phyloP scores from a whole-genome alignment of 2,113 vertebrate species.

The Amphilophus citrinellus region DNA sequence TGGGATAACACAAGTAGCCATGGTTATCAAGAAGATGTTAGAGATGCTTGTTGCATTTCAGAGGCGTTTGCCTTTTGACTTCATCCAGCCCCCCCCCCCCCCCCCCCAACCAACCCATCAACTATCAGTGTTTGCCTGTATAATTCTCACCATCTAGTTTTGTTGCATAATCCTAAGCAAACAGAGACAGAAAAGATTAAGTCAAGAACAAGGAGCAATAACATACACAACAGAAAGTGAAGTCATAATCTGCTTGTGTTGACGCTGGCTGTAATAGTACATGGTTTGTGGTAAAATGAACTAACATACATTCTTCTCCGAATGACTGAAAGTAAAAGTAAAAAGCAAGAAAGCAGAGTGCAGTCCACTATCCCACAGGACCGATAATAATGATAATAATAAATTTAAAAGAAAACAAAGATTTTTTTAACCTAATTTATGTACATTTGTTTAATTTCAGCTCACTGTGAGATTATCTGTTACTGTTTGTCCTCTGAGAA shows the following conservation, averaged over 20 bases:
- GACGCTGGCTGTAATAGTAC: neutral
- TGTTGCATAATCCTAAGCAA: neutral
- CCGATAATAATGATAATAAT: neutral
- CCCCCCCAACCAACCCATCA: neutral
- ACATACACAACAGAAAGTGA: neutral
- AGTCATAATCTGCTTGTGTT: neutral
- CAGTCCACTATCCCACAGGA: neutral
- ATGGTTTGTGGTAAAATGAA: neutral
- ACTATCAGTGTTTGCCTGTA: neutral
- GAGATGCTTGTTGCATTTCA: neutral
- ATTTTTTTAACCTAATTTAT: neutral
- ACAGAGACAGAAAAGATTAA: slow-evolving; percentile 5
- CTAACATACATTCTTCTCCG: neutral
- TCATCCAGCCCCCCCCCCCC: too few relatives aligned
- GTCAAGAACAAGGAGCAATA: neutral
- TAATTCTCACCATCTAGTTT: neutral
- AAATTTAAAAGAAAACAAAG: neutral
- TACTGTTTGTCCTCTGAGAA: neutral
- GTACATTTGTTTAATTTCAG: neutral
- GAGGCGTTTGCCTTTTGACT: neutral
- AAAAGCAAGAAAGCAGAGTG: neutral
- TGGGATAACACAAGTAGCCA: neutral
- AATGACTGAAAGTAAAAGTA: neutral
- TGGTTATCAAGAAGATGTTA: neutral
- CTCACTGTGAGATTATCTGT: neutral